These are phyloP conservation scores for Cariama cristata DNA, from an alignment of 2,113 vertebrate genomes.

Conservation along the genomic window DNA sequence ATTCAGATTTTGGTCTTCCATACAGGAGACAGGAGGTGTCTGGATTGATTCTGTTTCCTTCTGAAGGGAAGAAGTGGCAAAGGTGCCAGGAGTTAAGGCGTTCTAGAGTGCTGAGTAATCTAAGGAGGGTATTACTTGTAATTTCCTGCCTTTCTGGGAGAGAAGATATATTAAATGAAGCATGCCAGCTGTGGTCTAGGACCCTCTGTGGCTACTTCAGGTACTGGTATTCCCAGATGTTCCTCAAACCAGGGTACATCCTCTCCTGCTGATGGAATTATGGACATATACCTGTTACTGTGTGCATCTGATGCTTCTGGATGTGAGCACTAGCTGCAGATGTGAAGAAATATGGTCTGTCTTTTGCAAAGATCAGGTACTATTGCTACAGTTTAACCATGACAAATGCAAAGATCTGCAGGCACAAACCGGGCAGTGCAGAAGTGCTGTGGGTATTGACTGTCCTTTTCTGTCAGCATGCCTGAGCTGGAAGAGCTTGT, in stretches of 20 bases:
- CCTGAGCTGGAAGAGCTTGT: not conserved
- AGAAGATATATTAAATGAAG: not conserved
- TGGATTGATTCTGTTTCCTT: not conserved
- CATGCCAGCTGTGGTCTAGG: not conserved
- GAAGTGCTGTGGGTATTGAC: not conserved
- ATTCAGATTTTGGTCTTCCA: not conserved
- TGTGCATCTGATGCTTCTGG: not conserved
- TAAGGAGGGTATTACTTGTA: not conserved
- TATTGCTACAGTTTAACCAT: not conserved
- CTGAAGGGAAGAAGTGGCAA: not conserved
- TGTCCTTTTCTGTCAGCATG: not conserved
- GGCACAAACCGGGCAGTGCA: accelerated
- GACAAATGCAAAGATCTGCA: not conserved
- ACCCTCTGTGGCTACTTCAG: not conserved
- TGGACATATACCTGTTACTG: not conserved
- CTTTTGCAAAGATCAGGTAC: not conserved
- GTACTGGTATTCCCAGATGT: not conserved
- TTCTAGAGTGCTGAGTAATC: not conserved
- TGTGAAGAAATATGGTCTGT: not conserved
- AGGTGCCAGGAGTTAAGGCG: not conserved
- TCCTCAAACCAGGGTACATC: not conserved
- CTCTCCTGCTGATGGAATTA: not conserved
- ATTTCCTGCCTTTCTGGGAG: not conserved
- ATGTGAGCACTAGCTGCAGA: not conserved
- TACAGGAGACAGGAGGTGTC: not conserved